Evolutionary conservation across 1,140 invertebrate genomes (phyloP).

Genomic region (Periplaneta americana): DNA sequence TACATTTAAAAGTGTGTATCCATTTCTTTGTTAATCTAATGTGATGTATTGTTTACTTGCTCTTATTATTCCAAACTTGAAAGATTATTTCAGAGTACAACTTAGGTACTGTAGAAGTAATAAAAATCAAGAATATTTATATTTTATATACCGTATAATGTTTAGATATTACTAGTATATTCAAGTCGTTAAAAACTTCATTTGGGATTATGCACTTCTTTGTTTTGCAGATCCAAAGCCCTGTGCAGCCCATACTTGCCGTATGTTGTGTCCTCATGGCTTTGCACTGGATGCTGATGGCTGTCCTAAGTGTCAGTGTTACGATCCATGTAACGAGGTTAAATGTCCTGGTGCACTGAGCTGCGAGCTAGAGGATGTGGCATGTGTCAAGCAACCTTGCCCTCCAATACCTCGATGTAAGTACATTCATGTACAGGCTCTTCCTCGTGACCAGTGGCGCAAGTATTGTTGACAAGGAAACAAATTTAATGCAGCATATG

Average conservation of each 20-base stretch:
- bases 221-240: slow-evolving; percentile 44
- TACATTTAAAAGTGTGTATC: no score
- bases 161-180: not conserved
- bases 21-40: no score
- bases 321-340: slow-evolving; percentile 69
- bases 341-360: slow-evolving; percentile 66
- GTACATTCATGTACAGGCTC: slow-evolving; percentile 26
- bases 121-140: no score
- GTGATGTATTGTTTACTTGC: no score
- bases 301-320: slow-evolving; percentile 73
- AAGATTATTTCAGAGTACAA: no score
- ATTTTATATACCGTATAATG: not conserved
- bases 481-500: no score
- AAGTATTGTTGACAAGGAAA: no score
- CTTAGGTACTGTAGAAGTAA: no score
- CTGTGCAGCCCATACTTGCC: slow-evolving; percentile 72
- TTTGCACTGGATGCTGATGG: slow-evolving; percentile 67
- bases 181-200: not conserved
- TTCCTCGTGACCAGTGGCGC: not conserved
- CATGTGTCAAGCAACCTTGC: slow-evolving; percentile 69
- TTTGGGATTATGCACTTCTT: not conserved
- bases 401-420: slow-evolving; percentile 77
- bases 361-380: slow-evolving; percentile 72
- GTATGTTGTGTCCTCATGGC: slow-evolving; percentile 83
- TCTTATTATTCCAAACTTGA: no score